Conservation (phyloP, 1,140 invertebrate species). For the Luehdorfia chinensis region DNA sequence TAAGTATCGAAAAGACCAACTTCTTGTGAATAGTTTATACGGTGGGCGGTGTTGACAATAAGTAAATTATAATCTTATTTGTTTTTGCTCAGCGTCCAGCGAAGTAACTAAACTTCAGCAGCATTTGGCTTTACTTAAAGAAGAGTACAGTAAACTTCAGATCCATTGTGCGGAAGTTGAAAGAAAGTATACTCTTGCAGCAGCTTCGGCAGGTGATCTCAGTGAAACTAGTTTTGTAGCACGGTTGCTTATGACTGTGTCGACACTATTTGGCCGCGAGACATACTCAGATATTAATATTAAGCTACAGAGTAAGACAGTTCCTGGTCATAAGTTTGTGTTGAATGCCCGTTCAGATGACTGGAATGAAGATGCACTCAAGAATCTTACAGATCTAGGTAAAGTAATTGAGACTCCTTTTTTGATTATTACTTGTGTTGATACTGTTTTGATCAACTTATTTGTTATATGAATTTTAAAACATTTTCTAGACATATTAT, state of each 20-base stretch:
- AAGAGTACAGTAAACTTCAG: constrained; percentile 95
- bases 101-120: constrained; percentile 90
- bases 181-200: constrained; percentile 87
- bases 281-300: constrained; percentile 88
- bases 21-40: constrained; percentile 25
- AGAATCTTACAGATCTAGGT: constrained; percentile 84
- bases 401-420: no score
- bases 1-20: constrained; percentile 36
- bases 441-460: no score
- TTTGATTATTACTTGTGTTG: no score
- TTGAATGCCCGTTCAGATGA: constrained; percentile 90
- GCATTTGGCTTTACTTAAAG: constrained; percentile 89
- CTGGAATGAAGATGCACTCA: constrained; percentile 86
- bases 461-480: no score
- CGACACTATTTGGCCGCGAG: constrained; percentile 87
- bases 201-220: constrained; percentile 76
- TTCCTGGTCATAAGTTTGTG: constrained; percentile 94
- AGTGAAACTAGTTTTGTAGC: constrained; percentile 87
- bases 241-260: constrained; percentile 87
- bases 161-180: constrained; percentile 89
- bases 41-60: constrained; percentile 66
- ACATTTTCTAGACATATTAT: no score
- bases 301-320: constrained; percentile 82
- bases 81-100: constrained; percentile 62
- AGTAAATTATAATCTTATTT: constrained; percentile 32